Percentiles rank a stretch among this genome's conserved stretches.
These are phyloP conservation scores for Amorpha juglandis DNA, from an alignment of 2,888 invertebrate genomes.

Conservation along the genomic window DNA sequence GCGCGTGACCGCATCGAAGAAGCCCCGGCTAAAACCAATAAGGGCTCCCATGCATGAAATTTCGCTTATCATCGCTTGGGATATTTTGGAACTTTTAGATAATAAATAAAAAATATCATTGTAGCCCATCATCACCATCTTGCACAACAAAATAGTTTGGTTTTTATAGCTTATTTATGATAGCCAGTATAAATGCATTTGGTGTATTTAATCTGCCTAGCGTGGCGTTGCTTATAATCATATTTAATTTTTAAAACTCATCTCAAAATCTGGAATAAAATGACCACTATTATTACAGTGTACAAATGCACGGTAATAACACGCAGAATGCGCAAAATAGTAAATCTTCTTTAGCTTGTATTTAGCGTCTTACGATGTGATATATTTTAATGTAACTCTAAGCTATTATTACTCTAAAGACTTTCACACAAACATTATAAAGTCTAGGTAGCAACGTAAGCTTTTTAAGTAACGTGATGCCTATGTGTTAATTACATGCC, in stretches of 20 bases:
- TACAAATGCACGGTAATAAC: conserved; percentile 20
- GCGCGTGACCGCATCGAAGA: conserved; percentile 50
- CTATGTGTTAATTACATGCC: no score
- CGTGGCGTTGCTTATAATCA: no score
- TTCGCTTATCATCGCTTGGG: conserved; percentile 41
- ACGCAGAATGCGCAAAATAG: conserved; percentile 1
- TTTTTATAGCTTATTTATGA: not conserved
- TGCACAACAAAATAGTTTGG: not conserved
- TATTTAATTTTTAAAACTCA: not conserved
- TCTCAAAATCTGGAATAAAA: not conserved
- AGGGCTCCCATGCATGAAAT: conserved; percentile 49
- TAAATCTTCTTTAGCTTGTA: not conserved
- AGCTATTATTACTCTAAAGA: no score
- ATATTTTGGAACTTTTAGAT: conserved; percentile 2
- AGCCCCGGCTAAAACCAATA: conserved; percentile 36
- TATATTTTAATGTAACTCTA: no score
- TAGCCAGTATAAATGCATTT: not conserved
- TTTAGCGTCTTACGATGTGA: no score
- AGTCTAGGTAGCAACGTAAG: no score
- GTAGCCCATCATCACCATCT: not conserved
- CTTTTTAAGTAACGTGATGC: no score
- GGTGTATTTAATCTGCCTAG: not conserved
- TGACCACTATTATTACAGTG: conserved; percentile 10
- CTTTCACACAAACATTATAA: no score
- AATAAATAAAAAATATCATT: conserved; percentile 3